A percentile compares a stretch with the other conserved stretches of the same genome.
Conservation (phyloP, 1,140 invertebrate genomes). For the Pseudomyrmex pallidus region DNA sequence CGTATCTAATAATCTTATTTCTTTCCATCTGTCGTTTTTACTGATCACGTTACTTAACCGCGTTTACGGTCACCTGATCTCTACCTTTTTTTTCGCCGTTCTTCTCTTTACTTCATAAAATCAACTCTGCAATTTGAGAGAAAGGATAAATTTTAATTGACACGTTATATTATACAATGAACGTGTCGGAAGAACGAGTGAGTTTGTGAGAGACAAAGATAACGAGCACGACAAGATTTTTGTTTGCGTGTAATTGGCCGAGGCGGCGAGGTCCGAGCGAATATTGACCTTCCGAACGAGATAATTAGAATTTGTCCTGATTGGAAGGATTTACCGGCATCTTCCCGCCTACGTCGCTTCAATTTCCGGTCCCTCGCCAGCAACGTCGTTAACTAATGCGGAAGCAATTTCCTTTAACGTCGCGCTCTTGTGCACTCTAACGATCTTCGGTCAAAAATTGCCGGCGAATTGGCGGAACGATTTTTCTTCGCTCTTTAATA, state of each 20-base stretch:
- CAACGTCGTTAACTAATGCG: conserved; percentile 56
- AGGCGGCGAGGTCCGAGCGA: background rate
- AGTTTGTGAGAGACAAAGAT: background rate
- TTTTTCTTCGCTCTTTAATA: background rate
- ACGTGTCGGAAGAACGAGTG: background rate
- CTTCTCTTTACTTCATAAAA: conserved; percentile 1
- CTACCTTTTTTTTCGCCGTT: conserved; percentile 49
- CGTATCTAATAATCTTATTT: conserved; percentile 17
- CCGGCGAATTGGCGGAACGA: background rate
- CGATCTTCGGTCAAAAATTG: conserved; percentile 29
- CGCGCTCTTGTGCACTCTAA: conserved; percentile 26
- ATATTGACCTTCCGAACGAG: conserved; percentile 28
- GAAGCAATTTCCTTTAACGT: conserved; percentile 52
- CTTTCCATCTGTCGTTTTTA: conserved; percentile 45
- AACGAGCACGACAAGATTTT: conserved; percentile 12
- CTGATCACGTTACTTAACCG: conserved; percentile 58
- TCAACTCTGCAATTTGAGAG: too few species aligned
- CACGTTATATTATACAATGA: background rate
- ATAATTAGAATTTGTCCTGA: conserved; percentile 38
- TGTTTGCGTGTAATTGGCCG: conserved; percentile 2
- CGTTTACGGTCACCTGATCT: conserved; percentile 57
- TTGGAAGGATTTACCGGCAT: conserved; percentile 37
- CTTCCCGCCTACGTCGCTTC: conserved; percentile 28
- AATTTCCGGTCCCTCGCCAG: conserved; percentile 45
- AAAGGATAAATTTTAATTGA: background rate